phyloP scores from a whole-genome alignment of 2,888 invertebrate genomes.

The Callimorpha dominula region DNA sequence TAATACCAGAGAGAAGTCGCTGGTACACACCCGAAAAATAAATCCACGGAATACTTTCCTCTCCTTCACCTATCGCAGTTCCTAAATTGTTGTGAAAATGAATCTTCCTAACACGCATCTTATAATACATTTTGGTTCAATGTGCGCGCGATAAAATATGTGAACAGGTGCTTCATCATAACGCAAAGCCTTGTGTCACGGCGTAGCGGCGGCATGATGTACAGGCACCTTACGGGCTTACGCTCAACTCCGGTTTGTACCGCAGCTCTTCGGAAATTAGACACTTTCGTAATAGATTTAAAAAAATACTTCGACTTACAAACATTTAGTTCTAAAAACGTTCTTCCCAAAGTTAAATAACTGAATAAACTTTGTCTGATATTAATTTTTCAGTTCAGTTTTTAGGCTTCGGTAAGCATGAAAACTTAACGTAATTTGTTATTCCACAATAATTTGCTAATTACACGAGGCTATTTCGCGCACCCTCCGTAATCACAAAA shows the following conservation, averaged over 20 bases:
- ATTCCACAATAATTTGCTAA: conserved; percentile 71
- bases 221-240: conserved; percentile 80
- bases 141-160: conserved; percentile 81
- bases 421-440: conserved; percentile 61
- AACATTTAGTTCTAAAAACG: conserved; percentile 13
- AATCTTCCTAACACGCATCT: conserved; percentile 62
- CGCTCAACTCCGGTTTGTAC: conserved; percentile 57
- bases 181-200: conserved; percentile 80
- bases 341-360: conserved; percentile 20
- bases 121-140: conserved; percentile 72
- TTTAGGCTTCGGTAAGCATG: conserved; percentile 27
- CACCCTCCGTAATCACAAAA: conserved; percentile 68
- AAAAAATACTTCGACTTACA: conserved; percentile 46
- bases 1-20: not conserved
- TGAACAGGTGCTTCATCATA: conserved; percentile 84
- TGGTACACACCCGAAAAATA: not conserved
- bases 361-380: conserved; percentile 25
- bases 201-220: conserved; percentile 76
- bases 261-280: conserved; percentile 71
- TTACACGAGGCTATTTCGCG: conserved; percentile 66
- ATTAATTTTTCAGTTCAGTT: conserved; percentile 35
- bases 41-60: not conserved
- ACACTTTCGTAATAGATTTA: conserved; percentile 72
- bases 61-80: conserved; percentile 24
- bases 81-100: conserved; percentile 50